Base-by-base conservation (phyloP, 1,140 invertebrate genomes). In the Halesus radiatus region DNA sequence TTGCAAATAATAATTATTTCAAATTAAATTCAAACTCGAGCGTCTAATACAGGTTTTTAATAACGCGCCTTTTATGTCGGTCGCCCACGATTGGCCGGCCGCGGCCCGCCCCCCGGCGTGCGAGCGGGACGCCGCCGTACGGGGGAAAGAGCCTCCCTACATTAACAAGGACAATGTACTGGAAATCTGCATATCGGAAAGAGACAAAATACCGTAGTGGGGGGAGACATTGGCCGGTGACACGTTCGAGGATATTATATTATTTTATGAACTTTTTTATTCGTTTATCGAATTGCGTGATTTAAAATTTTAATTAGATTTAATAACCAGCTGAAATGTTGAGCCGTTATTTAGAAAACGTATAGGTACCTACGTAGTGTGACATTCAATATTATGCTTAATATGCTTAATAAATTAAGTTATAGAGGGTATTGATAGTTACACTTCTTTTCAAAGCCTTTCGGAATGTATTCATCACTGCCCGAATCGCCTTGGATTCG, bases 1-100 rank as follows among this genome's bases (percentile, higher is more conserved):
- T 89, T 89, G 88, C 88, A 89, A 45, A 89, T 90, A 88, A 89
- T 89, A 87, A 87, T 45, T 87, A 89, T 87, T 88, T 89, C 88
- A 88, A 88, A 89, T 73, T 73, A 73, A 73, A 73, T 73, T 73
- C 10, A 73, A 73, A 54, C 52, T 73, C 45, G 23, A 52, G 45
- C 70, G 70, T 54, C 70, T 73, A 76, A 60, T 60, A 76, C 73
- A 89, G 89, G 89, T 89, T 88, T 89, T 89, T 88, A 88, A 88
- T 87, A 88, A 88, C 88, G 88, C 88, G 88, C 89, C 88, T 89
- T 88, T 86, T 88, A 87, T 88, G 87, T 86, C 86, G 87, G 85
- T 84, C 84, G 85, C 85, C 85, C 81, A 86, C 87, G 86, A 89
- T 89, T 90, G 88, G 89, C 86, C 84, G 85, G 85, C 84, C 85